Evolutionary conservation across 1,140 invertebrate species (phyloP).

Genomic region (Drosophila rufa): DNA sequence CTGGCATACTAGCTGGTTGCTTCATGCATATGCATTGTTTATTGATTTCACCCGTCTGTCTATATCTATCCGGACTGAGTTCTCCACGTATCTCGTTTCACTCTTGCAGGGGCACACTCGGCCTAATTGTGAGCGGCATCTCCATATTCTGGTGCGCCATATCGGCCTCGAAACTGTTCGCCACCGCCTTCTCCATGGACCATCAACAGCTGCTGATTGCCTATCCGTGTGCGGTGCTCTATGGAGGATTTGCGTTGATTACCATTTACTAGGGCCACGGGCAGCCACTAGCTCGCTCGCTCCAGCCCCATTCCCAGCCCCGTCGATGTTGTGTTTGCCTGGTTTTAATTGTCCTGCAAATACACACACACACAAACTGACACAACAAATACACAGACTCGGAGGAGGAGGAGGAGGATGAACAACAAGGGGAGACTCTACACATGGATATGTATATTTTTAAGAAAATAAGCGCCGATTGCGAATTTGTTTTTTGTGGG

Average conservation of each 20-base stretch:
- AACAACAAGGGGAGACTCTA: constrained; percentile 33
- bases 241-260: constrained; percentile 94
- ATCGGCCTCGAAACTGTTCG: constrained; percentile 94
- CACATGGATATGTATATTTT: constrained; percentile 52
- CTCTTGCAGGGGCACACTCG: constrained; percentile 85
- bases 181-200: constrained; percentile 90
- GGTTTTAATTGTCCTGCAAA: constrained; percentile 72
- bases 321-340: constrained; percentile 47
- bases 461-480: constrained; percentile 79
- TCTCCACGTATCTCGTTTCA: constrained; percentile 50
- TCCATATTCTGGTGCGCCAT: constrained; percentile 93
- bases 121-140: constrained; percentile 88
- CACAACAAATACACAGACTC: constrained; percentile 39
- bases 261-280: constrained; percentile 87
- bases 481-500: constrained; percentile 56
- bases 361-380: constrained; percentile 24
- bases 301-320: constrained; percentile 11
- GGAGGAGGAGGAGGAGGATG: constrained; percentile 5
- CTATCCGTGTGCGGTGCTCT: constrained; percentile 94
- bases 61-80: constrained; percentile 48
- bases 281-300: constrained; percentile 33
- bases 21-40: constrained; percentile 81
- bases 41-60: constrained; percentile 64
- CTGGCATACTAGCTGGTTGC: constrained; percentile 5
- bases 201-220: constrained; percentile 93